Base-by-base conservation (phyloP, 2,888 invertebrate genomes). In the Erynnis tages region DNA sequence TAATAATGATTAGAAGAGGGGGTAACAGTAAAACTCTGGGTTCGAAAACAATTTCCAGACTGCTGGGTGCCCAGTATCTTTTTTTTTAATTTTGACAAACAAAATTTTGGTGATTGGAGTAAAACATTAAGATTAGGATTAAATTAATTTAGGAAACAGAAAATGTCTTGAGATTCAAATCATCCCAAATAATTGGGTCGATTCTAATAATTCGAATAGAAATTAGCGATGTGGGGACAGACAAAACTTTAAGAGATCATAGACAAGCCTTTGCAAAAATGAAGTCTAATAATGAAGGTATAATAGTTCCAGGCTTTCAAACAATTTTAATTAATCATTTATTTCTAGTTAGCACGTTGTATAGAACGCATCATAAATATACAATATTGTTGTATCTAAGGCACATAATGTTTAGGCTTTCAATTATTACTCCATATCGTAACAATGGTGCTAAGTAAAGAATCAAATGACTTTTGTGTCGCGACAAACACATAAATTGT, bases 341-440 rank as follows among this genome's bases (percentile, higher is more conserved):
- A 87, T 80, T 80, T 86, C 89, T 88, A 89, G 79, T 88, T 86
- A 84, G 89, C 86, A 89, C 87, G 88, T 88, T 88, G 87, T 88
- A 88, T 87, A 88, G 86, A 88, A 88, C 87, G 88, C 86, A 85
- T 88, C 85, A 79, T 88, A 86, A 85, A 89, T 90, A 90, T 90
- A 90, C 89, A 89, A 90, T 90, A 90, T 90, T 90, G 90, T 90
- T 90, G 88, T 87, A 88, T 90, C 90, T 90, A 90, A 90, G 90
- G 90, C 90, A 90, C 90, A 88, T 90, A 90, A 90, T 88, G 83
- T 90, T 87, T 90, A 90, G 90, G 90, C 90, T 90, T 87, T 82
- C 81, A 82, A 84, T 87, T 76, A 80, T 83, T 87, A 85, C 81
- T 87, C 79, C 85, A 86, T 83, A 85, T 84, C 75, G 77, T 85